Evolutionary conservation across 1,140 invertebrate species (phyloP), one percentile per base, ranked within the genome.

Genomic region (Epicauta chinensis): DNA sequence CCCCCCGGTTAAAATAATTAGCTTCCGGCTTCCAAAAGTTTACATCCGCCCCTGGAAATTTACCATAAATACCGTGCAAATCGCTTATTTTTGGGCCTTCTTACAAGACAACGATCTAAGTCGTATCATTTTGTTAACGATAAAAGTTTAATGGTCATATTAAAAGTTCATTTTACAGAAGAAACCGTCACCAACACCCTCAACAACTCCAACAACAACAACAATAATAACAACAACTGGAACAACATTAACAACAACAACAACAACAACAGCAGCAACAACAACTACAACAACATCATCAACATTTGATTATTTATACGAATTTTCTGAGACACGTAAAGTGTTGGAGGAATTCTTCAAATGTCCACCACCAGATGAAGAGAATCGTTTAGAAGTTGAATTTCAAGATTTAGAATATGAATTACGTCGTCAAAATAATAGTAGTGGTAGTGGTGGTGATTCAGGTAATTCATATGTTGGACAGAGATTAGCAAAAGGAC

Each of bases 291-390:
- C 65, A 36, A 69, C 64, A 36, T 66, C 62, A 44, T 71, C 66
- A 14, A 82, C 86, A 2, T 90, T 89, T 67, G 86, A 91, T 74
- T 91, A 91, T 72, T 70, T 91, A 31, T 93, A 92, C 69, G 89
- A 92, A 67, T 92, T 92, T 71, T 92, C 89, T 1, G 89, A 93
- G 70, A 93, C 90, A 10, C 75, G 89, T 41, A 92, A 92, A 76
- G 90, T 93, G 23, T 73, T 93, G 11, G 89, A 93, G 67, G 90
- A 93, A 74, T 93, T 93, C 73, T 93, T 92, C 72, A 88, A 89
- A 69, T 87, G 87, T 65, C 84, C 84, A 2, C 73, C 79, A 53
- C 72, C 75, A 16, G 74, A 76, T 16, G 79, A 81, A 62, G 79
- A 79, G 52, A 81, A 62, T 47, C 53, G 63, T 23, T 53, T 70